Evolutionary conservation across 2,797 vertebrate species (phyloP).

Genomic region (Enteromius radiatus): DNA sequence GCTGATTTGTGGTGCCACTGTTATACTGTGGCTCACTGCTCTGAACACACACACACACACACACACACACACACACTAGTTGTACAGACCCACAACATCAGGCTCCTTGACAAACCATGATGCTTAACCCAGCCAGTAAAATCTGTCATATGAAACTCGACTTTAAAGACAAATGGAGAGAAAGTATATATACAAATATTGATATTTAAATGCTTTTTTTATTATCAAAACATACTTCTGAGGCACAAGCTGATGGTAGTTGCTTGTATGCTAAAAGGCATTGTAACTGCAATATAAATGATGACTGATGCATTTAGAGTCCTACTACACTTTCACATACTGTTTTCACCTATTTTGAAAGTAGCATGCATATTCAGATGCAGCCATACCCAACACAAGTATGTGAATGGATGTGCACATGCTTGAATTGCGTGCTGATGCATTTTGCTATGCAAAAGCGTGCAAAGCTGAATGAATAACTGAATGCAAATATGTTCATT

Average conservation of each 20-base stretch:
- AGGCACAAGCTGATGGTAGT: background rate
- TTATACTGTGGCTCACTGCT: constrained; percentile 41
- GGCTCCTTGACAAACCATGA: background rate
- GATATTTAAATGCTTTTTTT: background rate
- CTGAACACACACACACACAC: background rate
- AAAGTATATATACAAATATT: background rate
- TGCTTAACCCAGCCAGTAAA: background rate
- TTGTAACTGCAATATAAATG: too few relatives aligned
- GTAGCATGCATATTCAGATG: too few relatives aligned
- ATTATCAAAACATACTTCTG: background rate
- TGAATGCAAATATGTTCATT: too few relatives aligned
- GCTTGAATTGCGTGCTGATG: too few relatives aligned
- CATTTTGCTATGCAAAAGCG: too few relatives aligned
- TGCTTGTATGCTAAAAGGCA: too few relatives aligned
- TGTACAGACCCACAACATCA: background rate
- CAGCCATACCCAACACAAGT: too few relatives aligned
- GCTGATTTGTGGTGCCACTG: constrained; percentile 66
- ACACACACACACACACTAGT: background rate
- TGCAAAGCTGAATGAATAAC: too few relatives aligned
- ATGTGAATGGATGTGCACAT: too few relatives aligned
- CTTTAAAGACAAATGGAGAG: background rate
- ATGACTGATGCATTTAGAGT: too few relatives aligned
- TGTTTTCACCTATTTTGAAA: too few relatives aligned
- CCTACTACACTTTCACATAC: too few relatives aligned
- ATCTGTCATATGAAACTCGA: background rate